phyloP scores from a whole-genome alignment of 2,797 vertebrate species.

The Sylvia borin region DNA sequence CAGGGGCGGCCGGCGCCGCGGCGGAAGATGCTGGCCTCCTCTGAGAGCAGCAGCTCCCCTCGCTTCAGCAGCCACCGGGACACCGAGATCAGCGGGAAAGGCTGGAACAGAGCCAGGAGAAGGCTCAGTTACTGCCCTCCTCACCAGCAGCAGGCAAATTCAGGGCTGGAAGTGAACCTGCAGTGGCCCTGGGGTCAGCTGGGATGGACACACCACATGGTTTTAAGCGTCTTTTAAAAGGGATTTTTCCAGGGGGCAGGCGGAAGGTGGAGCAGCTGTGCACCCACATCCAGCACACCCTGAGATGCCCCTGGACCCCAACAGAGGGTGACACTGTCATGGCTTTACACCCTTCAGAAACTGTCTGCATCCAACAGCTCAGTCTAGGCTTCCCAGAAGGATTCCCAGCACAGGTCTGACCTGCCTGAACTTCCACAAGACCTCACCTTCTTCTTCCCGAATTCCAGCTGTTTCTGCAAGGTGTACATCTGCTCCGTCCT shows the following conservation, averaged over 20 bases:
- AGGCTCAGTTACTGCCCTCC: rapidly evolving
- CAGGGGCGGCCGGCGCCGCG: constrained; percentile 85
- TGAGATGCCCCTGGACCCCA: neutral
- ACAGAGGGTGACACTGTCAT: neutral
- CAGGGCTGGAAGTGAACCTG: neutral
- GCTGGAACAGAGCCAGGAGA: constrained; percentile 56
- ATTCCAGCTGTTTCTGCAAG: constrained; percentile 94
- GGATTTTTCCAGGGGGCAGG: neutral
- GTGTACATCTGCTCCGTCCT: constrained; percentile 95
- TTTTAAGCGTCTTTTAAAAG: neutral
- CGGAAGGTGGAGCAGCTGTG: rapidly evolving
- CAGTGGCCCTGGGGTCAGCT: rapidly evolving
- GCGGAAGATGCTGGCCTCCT: constrained; percentile 88
- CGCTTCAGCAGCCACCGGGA: constrained; percentile 93
- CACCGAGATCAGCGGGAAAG: constrained; percentile 88
- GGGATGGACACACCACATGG: rapidly evolving
- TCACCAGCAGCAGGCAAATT: neutral
- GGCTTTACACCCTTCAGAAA: neutral
- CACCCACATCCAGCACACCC: neutral
- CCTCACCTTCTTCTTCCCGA: constrained; percentile 93
- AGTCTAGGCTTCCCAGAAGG: neutral
- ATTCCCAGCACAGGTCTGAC: neutral
- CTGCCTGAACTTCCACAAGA: rapidly evolving
- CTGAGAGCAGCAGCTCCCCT: constrained; percentile 82
- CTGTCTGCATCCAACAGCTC: neutral